A percentile compares a stretch with the other conserved stretches of the same genome.
Conservation (phyloP, 2,797 vertebrate species). For the Pogonophryne albipinna region DNA sequence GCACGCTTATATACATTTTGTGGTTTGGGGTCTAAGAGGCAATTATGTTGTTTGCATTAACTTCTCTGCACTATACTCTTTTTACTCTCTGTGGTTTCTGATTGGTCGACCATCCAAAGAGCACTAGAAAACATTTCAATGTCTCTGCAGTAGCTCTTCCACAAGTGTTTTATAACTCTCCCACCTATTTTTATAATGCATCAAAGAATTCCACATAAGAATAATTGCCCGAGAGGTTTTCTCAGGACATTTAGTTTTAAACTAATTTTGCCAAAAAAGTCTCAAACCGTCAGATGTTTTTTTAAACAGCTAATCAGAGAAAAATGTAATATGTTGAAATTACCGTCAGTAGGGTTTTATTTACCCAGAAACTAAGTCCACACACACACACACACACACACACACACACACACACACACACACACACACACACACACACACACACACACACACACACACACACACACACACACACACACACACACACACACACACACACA, state of each 20-base stretch:
- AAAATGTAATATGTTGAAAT: slow-evolving; percentile 29
- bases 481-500: neutral
- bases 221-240: neutral
- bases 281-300: neutral
- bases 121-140: neutral
- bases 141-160: neutral
- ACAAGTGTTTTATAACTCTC: neutral
- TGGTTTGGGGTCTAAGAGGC: neutral
- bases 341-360: slow-evolving; percentile 19
- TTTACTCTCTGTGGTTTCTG: neutral
- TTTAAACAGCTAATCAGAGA: slow-evolving; percentile 2
- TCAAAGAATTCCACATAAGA: slow-evolving; percentile 6
- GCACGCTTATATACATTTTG: neutral
- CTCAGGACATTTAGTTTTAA: neutral
- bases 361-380: slow-evolving; percentile 9
- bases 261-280: neutral
- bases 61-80: neutral
- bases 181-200: neutral
- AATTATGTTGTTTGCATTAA: neutral
- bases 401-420: too few relatives aligned
- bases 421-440: neutral
- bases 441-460: too few relatives aligned
- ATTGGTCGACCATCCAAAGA: slow-evolving; percentile 7
- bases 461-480: too few relatives aligned
- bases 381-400: neutral